Evolutionary conservation across 2,797 vertebrate species (phyloP).

Genomic region (Argya squamiceps): DNA sequence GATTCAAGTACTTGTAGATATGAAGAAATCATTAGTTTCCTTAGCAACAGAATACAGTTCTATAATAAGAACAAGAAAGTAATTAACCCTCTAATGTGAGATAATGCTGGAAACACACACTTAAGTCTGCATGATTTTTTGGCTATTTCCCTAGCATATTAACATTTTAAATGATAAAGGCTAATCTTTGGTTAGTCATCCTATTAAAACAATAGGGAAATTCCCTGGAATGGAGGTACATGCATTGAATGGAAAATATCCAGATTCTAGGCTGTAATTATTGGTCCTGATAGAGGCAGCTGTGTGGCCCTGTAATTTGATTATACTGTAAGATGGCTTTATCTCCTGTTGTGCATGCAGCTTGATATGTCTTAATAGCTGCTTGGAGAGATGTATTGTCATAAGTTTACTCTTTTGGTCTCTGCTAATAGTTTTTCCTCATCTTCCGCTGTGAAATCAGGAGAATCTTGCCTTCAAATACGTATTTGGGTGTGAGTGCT

Average conservation of each 20-base stretch:
- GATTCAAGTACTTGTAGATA: constrained; percentile 35
- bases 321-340: constrained; percentile 25
- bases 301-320: constrained; percentile 23
- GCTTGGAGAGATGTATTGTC: background rate
- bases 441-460: background rate
- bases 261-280: background rate
- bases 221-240: background rate
- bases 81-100: constrained; percentile 68
- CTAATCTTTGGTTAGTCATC: constrained; percentile 1
- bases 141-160: background rate
- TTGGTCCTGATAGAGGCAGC: constrained; percentile 20
- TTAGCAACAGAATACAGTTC: constrained; percentile 63
- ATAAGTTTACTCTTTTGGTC: background rate
- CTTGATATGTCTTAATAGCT: background rate
- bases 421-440: background rate
- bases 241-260: background rate
- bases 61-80: constrained; percentile 66
- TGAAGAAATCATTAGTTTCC: constrained; percentile 65
- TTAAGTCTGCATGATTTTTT: constrained; percentile 38
- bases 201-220: constrained; percentile 7
- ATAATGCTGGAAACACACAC: constrained; percentile 50
- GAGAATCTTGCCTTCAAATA: background rate
- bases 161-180: constrained; percentile 15
- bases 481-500: background rate
- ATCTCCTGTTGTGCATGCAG: background rate